Base-by-base conservation (phyloP, 2,113 vertebrate genomes). In the Syngnathus scovelli region DNA sequence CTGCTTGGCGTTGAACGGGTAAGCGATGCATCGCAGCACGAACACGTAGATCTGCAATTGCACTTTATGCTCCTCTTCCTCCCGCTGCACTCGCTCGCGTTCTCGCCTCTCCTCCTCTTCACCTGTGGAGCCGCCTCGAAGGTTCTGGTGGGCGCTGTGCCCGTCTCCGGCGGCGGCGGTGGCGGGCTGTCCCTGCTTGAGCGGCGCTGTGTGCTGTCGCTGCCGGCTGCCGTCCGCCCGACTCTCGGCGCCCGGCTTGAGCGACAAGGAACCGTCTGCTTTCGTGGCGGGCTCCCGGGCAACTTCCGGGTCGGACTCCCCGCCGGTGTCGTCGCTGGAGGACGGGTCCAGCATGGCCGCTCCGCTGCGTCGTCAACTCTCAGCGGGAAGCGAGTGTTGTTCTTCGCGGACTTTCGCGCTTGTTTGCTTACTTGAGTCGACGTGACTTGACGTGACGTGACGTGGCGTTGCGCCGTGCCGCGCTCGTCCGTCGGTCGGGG, bases 261-360 rank as follows among this genome's bases (percentile, higher is more conserved):
- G 67, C 51, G 74, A 46, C 18, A 79, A 52, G 48, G 67, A 67
- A 1, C 52, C 58, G 0, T 66, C 39, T 9, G 76, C 38, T 82
- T 76, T 87, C 68, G 64, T 36, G 7, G 88, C 78, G 74, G 80
- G 83, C 46, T 93, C 92, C 80, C 86, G 79, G 48, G 85, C 75
- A 79, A 93, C 92, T 80, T 94, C 94, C 49, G 91, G 90, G 73
- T 92, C 86, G 60, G 93, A 90, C 77, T 94, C 95, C 67, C 87
- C 90, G 56, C 94, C 95, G 69, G 93, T 93, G 85, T 98, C 96
- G 43, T 98, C 96, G 87, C 96, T 98, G 82, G 96, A 98, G 69
- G 95, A 98, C 77, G 95, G 95, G 89, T 98, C 95, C 85, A 98
- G 87, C 96, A 98, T 98, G 69, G 54, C 61, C 74, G 48, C 11